Conservation (phyloP, 2,113 vertebrate species). For the Sminthopsis crassicaudata region DNA sequence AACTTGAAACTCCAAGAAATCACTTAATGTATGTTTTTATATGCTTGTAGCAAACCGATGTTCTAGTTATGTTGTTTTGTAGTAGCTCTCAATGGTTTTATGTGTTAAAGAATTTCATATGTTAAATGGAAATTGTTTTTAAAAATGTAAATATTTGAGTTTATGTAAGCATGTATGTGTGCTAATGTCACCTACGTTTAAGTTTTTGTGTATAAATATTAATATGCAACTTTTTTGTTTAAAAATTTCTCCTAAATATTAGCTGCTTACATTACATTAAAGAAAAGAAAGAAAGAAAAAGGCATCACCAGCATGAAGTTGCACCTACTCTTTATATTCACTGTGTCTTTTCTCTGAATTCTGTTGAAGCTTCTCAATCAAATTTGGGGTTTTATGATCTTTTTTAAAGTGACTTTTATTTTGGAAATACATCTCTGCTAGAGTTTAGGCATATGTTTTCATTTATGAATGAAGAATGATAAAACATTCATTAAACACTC, state of each 20-base stretch:
- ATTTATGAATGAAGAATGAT: background rate
- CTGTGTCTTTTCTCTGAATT: slow-evolving; percentile 79
- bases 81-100: slow-evolving; percentile 80
- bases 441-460: slow-evolving; percentile 24
- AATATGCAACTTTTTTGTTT: slow-evolving; percentile 83
- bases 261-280: slow-evolving; percentile 79
- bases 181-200: slow-evolving; percentile 81
- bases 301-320: slow-evolving; percentile 86
- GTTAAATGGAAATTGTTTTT: slow-evolving; percentile 83
- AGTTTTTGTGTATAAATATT: slow-evolving; percentile 78
- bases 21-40: slow-evolving; percentile 83
- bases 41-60: slow-evolving; percentile 81
- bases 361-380: slow-evolving; percentile 56
- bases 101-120: slow-evolving; percentile 81
- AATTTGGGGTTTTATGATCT: slow-evolving; percentile 65
- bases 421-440: slow-evolving; percentile 47
- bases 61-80: slow-evolving; percentile 81
- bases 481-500: background rate
- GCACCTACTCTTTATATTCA: slow-evolving; percentile 83
- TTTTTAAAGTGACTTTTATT: slow-evolving; percentile 59
- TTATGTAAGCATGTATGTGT: slow-evolving; percentile 84
- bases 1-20: slow-evolving; percentile 83
- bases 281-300: slow-evolving; percentile 61
- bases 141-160: slow-evolving; percentile 82
- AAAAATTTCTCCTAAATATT: slow-evolving; percentile 78